phyloP scores from a whole-genome alignment of 2,797 vertebrate species.

The Lepilemur septentrionalis region DNA sequence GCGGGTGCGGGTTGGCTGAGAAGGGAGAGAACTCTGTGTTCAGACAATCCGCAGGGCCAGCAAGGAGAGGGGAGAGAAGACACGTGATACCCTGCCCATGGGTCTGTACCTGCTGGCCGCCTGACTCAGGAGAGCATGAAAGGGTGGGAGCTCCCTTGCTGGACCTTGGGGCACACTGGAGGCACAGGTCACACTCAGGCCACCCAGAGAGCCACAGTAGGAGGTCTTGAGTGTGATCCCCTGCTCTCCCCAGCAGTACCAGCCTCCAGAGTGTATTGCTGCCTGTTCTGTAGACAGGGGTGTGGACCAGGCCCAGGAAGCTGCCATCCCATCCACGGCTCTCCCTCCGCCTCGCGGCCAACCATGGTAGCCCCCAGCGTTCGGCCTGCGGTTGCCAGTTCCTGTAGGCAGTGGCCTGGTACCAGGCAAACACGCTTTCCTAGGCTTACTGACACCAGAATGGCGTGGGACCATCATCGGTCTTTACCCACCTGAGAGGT shows the following conservation, averaged over 20 bases:
- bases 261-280: not conserved
- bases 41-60: not conserved
- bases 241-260: not conserved
- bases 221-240: fast-evolving
- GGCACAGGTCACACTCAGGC: not conserved
- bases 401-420: not conserved
- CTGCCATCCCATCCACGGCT: fast-evolving
- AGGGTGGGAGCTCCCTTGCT: no score
- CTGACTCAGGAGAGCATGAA: not conserved
- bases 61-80: not conserved
- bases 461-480: not conserved
- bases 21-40: not conserved
- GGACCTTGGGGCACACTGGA: not conserved
- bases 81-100: not conserved
- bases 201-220: fast-evolving
- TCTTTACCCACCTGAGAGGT: not conserved
- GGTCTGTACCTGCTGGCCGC: not conserved
- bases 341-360: fast-evolving
- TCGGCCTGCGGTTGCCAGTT: fast-evolving
- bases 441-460: not conserved
- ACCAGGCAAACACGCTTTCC: not conserved
- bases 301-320: no score
- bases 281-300: not conserved
- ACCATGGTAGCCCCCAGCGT: fast-evolving
- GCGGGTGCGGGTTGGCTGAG: no score